Evolutionary conservation across 2,113 vertebrate species (phyloP), one percentile per base, ranked within the genome.

Genomic region (Chionodraco myersi): DNA sequence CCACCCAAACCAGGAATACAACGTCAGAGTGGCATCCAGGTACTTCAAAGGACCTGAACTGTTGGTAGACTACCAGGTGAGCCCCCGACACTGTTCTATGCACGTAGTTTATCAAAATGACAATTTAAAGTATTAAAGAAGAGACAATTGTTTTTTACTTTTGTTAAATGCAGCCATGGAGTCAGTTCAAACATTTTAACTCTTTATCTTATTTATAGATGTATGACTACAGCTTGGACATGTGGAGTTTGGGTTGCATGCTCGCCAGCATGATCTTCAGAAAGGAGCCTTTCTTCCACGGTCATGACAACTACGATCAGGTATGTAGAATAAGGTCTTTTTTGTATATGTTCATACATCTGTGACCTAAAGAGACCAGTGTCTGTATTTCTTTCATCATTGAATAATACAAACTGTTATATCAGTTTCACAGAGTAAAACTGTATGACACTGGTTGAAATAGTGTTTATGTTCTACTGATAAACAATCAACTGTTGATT

Each of bases 221-320:
- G 96, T 96, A 96, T 53, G 96, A 96, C 94, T 96, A 96, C 94
- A 96, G 95, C 92, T 79, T 96, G 87, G 96, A 96, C 91, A 96
- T 96, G 96, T 96, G 96, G 96, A 96, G 96, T 82, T 78, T 96
- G 83, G 96, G 96, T 30, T 96, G 96, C 89, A 96, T 96, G 96
- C 80, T 96, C 72, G 96, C 96, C 85, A 96, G 96, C 88, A 96
- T 96, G 96, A 96, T 96, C 90, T 96, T 96, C 93, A 94, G 96
- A 70, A 96, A 96, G 91, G 96, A 96, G 57, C 96, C 96, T 6
- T 96, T 96, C 92, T 96, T 96, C 93, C 96, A 96, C 14, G 96
- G 96, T 45, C 96, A 96, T 36, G 96, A 96, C 92, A 96, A 96
- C 92, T 96, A 96, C 5, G 96, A 96, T 85, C 96, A 96, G 92